Evolutionary conservation across 1,140 invertebrate species (phyloP), one percentile per base, ranked within the genome.

Genomic region (Euura saliciscinereae): DNA sequence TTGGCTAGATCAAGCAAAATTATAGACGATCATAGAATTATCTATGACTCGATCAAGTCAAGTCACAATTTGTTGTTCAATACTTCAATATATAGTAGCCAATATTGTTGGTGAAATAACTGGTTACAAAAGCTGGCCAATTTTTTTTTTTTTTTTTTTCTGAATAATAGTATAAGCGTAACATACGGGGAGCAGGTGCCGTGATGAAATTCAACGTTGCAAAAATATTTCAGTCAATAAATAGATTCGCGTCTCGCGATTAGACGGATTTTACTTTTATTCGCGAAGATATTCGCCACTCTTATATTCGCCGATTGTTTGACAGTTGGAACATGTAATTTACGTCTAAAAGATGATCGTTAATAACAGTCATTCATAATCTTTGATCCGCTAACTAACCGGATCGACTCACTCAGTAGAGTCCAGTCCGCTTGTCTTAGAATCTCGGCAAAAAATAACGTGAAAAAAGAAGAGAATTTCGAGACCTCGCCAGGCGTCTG

Each of bases 181-280:
- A 59, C 51, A 59, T 5, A 59, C 51, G 51, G 5, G 6, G 51
- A n/a, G 13, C 51, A 59, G 51, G 51, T 59, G 51, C 8, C 13
- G 8, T n/a, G 13, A 59, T 8, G 51, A 59, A 59, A 59, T 11
- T 2, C 51, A 59, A 59, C 28, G 28, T 28, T 28, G 13, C 51
- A 59, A 59, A 59, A 59, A 59, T 59, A 59, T 59, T 28, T 28
- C 51, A 59, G 51, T 6, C 51, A 59, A 59, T 59, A 59, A 59
- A 59, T 59, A 59, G 51, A 59, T 59, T 59, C 13, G 28, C 28
- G 28, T 1, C 13, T n/a, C 51, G 13, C 51, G 51, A 59, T 59
- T 59, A 59, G 51, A 59, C 13, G 13, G 13, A n/a, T 6, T 59
- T 59, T 59, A n/a, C 51, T 59, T 59, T 6, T 28, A 28, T 28